Evolutionary conservation across 2,113 vertebrate species (phyloP), one percentile per base, ranked within the genome.

Genomic region (Indicator indicator): DNA sequence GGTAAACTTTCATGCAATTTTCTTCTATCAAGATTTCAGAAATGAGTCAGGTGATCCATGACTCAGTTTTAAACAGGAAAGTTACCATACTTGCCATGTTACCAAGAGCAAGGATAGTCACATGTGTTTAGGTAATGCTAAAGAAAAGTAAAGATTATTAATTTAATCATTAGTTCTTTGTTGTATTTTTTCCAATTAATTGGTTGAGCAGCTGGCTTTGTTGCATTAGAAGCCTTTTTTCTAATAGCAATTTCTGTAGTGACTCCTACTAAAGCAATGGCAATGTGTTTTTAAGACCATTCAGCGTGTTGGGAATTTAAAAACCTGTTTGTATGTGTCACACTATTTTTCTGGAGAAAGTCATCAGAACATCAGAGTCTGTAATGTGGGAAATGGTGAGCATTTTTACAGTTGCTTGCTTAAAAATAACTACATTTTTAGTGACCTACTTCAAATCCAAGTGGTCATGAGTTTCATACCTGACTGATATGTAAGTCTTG

Each of bases 1-100:
- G n/a, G 50, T 68, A 65, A 89, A 11, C 40, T 73, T 82, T 75
- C 1, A 0, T 50, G 54, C 16, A 20, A 11, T 52, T 83, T 91
- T 88, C 19, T 21, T 63, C 60, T 48, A 3, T 6, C 2, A 4
- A 52, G 36, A 42, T 63, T 93, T 93, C 76, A 91, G 85, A 95
- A 88, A 50, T 33, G 2, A 92, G 64, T 73, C 75, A 89, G 79
- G 52, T 68, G 69, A 54, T 77, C 44, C 21, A 44, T 64, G 83
- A 93, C 64, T 79, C 60, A 74, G 42, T 88, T 95, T 82, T 36
- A 74, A 80, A 77, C 46, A 90, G 60, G 59, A 76, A 89, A 46
- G 27, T 79, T 58, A 71, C 46, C 32, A 46, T 32, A 18, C 4
- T 12, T 76, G 8, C 75, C 24, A 1, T 18, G 6, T 60, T 55